These are phyloP conservation scores for Anguilla obscura DNA, from an alignment of 2,797 vertebrate genomes.

Conservation along the genomic window DNA sequence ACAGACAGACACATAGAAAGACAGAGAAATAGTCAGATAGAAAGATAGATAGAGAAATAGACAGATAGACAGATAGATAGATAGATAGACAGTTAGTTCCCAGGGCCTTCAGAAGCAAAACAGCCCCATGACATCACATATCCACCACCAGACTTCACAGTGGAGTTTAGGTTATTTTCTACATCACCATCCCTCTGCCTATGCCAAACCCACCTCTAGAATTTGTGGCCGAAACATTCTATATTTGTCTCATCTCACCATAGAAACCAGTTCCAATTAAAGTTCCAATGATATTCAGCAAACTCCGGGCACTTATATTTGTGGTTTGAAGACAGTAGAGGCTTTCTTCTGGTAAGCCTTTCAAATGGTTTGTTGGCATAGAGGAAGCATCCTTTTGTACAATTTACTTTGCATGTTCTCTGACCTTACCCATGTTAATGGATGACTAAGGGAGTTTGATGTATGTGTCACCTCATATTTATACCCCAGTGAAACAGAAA, in stretches of 20 bases:
- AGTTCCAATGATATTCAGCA: background rate
- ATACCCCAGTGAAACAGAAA: background rate
- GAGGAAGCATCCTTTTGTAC: background rate
- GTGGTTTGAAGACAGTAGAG: slow-evolving; percentile 5
- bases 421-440: background rate
- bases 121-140: background rate
- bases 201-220: background rate
- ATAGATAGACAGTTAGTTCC: background rate
- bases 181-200: background rate
- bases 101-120: background rate
- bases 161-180: background rate
- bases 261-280: background rate
- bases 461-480: background rate
- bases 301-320: background rate
- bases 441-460: background rate
- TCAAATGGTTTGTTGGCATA: background rate
- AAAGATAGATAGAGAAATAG: background rate
- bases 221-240: background rate
- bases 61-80: background rate
- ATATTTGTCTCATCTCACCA: background rate
- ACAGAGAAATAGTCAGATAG: background rate
- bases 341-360: background rate
- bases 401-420: background rate
- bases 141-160: background rate
- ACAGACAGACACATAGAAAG: background rate